Percentiles rank a stretch among this genome's conserved stretches.
Conservation (phyloP, 2,888 invertebrate species). For the Nomada ruficornis region DNA sequence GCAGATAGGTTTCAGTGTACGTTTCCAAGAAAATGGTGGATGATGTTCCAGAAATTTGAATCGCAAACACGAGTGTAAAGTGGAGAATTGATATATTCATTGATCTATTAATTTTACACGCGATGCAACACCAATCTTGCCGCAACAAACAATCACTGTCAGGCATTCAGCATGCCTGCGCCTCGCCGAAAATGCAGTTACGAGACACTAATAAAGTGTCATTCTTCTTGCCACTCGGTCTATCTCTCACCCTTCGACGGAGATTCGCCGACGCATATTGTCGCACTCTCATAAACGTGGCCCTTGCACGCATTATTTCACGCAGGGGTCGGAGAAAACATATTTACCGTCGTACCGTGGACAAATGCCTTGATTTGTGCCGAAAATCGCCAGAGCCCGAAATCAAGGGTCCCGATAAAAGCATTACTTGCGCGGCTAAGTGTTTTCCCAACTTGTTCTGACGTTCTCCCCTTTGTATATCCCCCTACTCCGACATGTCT, state of each 20-base stretch:
- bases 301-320: slow-evolving; percentile 71
- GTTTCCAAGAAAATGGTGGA: no score
- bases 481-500: slow-evolving; percentile 21
- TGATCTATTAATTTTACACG: no score
- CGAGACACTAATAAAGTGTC: slow-evolving; percentile 63
- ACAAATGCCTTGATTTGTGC: slow-evolving; percentile 82
- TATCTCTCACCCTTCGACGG: slow-evolving; percentile 61
- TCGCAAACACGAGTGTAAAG: no score
- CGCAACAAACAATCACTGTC: not conserved
- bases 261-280: slow-evolving; percentile 63
- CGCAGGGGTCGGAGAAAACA: slow-evolving; percentile 73
- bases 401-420: slow-evolving; percentile 77
- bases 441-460: slow-evolving; percentile 73
- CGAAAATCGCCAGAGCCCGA: slow-evolving; percentile 68
- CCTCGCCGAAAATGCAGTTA: slow-evolving; percentile 12
- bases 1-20: no score
- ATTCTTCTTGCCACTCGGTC: slow-evolving; percentile 69
- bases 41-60: no score
- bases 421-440: slow-evolving; percentile 72
- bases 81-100: no score
- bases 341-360: slow-evolving; percentile 75
- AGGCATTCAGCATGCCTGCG: not conserved
- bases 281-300: slow-evolving; percentile 58
- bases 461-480: slow-evolving; percentile 18
- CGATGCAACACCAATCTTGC: no score